Evolutionary conservation across 1,140 invertebrate species (phyloP).

Genomic region (Drosophila repleta): DNA sequence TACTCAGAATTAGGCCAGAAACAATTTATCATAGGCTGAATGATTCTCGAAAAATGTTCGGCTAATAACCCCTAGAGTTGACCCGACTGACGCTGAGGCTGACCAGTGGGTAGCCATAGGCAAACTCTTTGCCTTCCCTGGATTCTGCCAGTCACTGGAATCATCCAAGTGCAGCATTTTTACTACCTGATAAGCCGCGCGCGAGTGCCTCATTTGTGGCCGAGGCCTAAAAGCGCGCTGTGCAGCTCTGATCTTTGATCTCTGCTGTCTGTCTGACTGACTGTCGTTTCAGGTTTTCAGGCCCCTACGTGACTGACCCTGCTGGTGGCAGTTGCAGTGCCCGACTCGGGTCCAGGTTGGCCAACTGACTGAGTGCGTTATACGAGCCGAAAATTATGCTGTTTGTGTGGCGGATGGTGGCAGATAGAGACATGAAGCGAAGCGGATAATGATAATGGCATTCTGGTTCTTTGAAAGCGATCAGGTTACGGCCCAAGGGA

Average conservation of each 20-base stretch:
- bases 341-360: conserved; percentile 17
- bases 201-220: conserved; percentile 24
- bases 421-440: conserved; percentile 77
- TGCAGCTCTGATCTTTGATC: conserved; percentile 69
- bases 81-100: conserved; percentile 28
- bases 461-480: conserved; percentile 71
- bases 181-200: conserved; percentile 69
- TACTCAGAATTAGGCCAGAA: conserved; percentile 65
- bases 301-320: conserved; percentile 63
- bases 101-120: conserved; percentile 29
- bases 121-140: not conserved
- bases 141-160: conserved; percentile 32
- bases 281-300: conserved; percentile 42
- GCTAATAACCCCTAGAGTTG: conserved; percentile 60
- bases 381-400: conserved; percentile 71
- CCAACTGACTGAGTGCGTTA: conserved; percentile 51
- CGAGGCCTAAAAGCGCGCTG: conserved; percentile 32
- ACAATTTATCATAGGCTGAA: conserved; percentile 69
- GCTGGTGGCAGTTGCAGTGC: conserved; percentile 29
- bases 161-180: conserved; percentile 74
- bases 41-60: conserved; percentile 59
- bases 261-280: conserved; percentile 23
- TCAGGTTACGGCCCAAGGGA: conserved; percentile 63
- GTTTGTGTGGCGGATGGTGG: conserved; percentile 44
- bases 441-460: conserved; percentile 78